These are phyloP conservation scores for Platynereis dumerilii DNA, from an alignment of 2,888 invertebrate genomes.

Conservation along the genomic window DNA sequence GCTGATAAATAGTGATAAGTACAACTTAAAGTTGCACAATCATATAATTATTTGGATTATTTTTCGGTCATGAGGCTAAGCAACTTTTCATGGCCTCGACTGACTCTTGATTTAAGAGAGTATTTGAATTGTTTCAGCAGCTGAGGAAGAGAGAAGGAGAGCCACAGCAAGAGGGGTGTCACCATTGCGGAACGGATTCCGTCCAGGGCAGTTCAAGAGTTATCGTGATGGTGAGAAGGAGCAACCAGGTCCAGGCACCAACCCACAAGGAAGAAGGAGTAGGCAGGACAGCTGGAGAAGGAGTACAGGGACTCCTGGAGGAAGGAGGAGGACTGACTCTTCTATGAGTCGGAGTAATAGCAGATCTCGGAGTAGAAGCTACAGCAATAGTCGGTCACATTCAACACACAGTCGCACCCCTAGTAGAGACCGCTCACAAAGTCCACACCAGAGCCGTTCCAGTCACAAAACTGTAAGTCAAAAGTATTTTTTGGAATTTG, in stretches of 20 bases:
- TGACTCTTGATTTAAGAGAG: too few relatives aligned
- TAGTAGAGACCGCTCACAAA: conserved; percentile 26
- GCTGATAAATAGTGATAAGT: too few relatives aligned
- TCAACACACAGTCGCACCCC: not conserved
- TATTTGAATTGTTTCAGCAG: conserved; percentile 13
- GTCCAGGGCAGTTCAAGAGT: conserved; percentile 24
- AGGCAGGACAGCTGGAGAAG: not conserved
- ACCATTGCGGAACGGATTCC: conserved; percentile 23
- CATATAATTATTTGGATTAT: too few relatives aligned
- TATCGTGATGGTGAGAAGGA: conserved; percentile 4
- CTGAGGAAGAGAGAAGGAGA: conserved; percentile 12
- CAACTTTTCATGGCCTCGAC: too few relatives aligned
- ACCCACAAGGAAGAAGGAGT: conserved; percentile 10
- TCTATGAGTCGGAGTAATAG: conserved; percentile 27
- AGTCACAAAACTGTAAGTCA: too few relatives aligned
- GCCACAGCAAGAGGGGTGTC: conserved; percentile 17
- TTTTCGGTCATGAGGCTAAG: too few relatives aligned
- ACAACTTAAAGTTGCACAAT: too few relatives aligned
- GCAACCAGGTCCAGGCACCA: conserved; percentile 8
- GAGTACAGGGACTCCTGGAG: not conserved
- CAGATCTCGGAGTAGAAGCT: conserved; percentile 14
- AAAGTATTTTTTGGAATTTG: too few relatives aligned
- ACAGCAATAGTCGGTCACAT: conserved; percentile 27
- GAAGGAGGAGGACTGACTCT: conserved; percentile 18
- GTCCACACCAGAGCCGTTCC: conserved; percentile 25